Evolutionary conservation across 2,797 vertebrate genomes (phyloP), one percentile per base, ranked within the genome.

Genomic region (Stomatorhinus walkeri): DNA sequence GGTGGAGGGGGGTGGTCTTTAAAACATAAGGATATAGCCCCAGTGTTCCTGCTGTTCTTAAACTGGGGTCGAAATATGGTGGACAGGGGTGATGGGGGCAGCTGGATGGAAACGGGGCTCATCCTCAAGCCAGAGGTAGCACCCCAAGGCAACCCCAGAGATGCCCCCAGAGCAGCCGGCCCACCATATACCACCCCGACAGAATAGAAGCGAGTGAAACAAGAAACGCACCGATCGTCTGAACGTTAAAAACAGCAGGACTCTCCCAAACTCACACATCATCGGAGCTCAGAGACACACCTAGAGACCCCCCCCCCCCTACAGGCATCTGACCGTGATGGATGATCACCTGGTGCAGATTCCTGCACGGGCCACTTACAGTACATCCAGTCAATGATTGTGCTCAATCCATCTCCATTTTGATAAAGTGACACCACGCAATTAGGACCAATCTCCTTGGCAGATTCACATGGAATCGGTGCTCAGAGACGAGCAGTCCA

Each of bases 261-360:
- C 61, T 28, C 24, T 68, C 22, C 56, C 8, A 76, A 76, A 76
- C 3, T 36, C 68, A 68, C 12, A 61, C 56, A 22, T 22, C 22
- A 12, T 24, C 2, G 0, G 61, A 68, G 64, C 24, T 28, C 14
- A 40, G 72, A 91, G 90, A 94, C 14, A 93, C 91, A 93, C 94
- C 90, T 94, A 95, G 92, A 46, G 94, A 95, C 92, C 93, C 95
- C 95, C 94, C 95, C 93, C 93, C 94, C 93, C 94, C 93, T 94
- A 93, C 96, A 95, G 43, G 95, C 95, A 94, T 94, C 94, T 96
- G 94, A 96, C 95, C 93, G 95, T 97, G 96, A 98, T 95, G 94
- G 95, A 97, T 96, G 95, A 96, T 94, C 95, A 94, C 94, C 91
- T 90, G 93, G 95, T 91, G 91, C 89, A 93, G 94, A 94, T 94